phyloP scores from a whole-genome alignment of 2,888 invertebrate species.

The Lacanobia wlatinum region DNA sequence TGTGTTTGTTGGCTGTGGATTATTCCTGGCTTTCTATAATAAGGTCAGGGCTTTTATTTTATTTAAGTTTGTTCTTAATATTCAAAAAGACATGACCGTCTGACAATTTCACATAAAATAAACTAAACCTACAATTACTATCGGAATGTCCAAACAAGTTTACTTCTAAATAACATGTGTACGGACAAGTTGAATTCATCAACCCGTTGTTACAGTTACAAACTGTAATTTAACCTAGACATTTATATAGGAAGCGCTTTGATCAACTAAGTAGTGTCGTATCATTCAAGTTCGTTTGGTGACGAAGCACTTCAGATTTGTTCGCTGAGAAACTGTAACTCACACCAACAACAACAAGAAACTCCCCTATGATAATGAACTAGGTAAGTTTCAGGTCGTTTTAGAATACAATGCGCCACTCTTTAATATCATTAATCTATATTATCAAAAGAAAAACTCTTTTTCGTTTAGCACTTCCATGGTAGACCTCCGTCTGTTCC shows the following conservation, averaged over 20 bases:
- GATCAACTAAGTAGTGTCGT: slow-evolving; percentile 55
- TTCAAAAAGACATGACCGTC: neutral
- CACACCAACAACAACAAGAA: slow-evolving; percentile 40
- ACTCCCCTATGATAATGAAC: slow-evolving; percentile 44
- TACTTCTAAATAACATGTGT: slow-evolving; percentile 18
- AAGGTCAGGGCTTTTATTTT: neutral
- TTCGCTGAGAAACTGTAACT: slow-evolving; percentile 46
- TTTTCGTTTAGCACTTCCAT: slow-evolving; percentile 35
- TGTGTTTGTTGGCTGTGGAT: neutral
- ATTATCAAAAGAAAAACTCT: slow-evolving; percentile 25
- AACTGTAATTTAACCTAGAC: slow-evolving; percentile 60
- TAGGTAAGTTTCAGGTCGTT: slow-evolving; percentile 23
- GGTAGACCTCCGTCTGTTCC: slow-evolving; percentile 34
- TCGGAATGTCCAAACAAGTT: slow-evolving; percentile 3
- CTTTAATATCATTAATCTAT: slow-evolving; percentile 23
- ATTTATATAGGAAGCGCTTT: slow-evolving; percentile 54
- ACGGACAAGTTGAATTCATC: slow-evolving; percentile 27
- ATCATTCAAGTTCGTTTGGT: slow-evolving; percentile 54
- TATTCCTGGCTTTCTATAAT: neutral
- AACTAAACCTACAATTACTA: neutral
- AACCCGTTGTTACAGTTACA: slow-evolving; percentile 43
- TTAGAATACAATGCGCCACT: slow-evolving; percentile 27
- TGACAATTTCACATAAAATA: slow-evolving; percentile 3
- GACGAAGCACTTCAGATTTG: slow-evolving; percentile 51
- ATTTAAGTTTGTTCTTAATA: neutral